Percentiles rank a stretch among this genome's conserved stretches.
These are phyloP conservation scores for Drosophila pegasa DNA, from an alignment of 2,888 invertebrate species.

Conservation along the genomic window DNA sequence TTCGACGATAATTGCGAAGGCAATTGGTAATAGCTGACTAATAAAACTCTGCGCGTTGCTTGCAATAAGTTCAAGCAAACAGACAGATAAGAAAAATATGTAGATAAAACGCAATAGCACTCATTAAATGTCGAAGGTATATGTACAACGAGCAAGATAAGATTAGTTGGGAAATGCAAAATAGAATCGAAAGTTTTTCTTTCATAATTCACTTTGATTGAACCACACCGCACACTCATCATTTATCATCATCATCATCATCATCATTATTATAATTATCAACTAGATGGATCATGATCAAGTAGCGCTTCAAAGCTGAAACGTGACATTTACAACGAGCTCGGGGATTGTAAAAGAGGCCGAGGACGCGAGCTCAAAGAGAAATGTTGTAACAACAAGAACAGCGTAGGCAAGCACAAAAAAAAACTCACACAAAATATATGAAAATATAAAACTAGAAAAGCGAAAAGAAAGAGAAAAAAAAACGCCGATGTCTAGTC, in stretches of 20 bases:
- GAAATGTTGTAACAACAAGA: conserved; percentile 56
- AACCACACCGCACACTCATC: conserved; percentile 35
- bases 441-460: conserved; percentile 2
- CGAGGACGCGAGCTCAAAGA: conserved; percentile 49
- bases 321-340: conserved; percentile 58
- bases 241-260: conserved; percentile 12
- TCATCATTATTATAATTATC: conserved; percentile 32
- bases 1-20: conserved; percentile 4
- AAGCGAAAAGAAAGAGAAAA: conserved; percentile 25
- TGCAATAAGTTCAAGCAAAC: background rate
- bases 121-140: conserved; percentile 2
- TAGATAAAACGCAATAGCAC: background rate
- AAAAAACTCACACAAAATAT: conserved; percentile 21
- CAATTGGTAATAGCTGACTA: conserved; percentile 9
- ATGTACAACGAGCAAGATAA: conserved; percentile 8
- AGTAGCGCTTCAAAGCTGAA: conserved; percentile 47
- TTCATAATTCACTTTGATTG: conserved; percentile 26
- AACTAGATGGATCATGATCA: conserved; percentile 47
- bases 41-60: background rate
- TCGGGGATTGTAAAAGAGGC: conserved; percentile 61
- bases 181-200: conserved; percentile 1
- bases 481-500: conserved; percentile 27
- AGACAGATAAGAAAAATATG: background rate
- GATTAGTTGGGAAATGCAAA: conserved; percentile 25
- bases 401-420: conserved; percentile 64